Evolutionary conservation across 2,888 invertebrate species (phyloP).

Genomic region (Diarsia rubi): DNA sequence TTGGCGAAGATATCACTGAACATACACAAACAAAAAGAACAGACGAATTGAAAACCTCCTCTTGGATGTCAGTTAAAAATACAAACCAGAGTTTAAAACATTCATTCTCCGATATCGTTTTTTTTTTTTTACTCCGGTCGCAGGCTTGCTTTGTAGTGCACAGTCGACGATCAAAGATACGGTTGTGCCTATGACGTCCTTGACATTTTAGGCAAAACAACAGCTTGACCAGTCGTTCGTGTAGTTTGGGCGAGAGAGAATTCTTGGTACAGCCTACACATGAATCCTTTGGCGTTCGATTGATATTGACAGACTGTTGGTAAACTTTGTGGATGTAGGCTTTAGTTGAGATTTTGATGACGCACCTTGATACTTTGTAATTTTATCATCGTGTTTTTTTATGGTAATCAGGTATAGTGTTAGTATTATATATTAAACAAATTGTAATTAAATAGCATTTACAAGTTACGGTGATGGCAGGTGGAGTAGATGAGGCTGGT

Average conservation of each 20-base stretch:
- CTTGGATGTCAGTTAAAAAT: background rate
- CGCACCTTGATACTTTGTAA: background rate
- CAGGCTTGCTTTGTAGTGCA: constrained; percentile 39
- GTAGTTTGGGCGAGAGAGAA: background rate
- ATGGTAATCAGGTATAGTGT: background rate
- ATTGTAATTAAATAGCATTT: background rate
- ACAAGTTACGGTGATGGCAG: too few species aligned
- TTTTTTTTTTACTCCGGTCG: constrained; percentile 1
- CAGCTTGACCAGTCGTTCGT: background rate
- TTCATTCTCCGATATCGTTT: background rate
- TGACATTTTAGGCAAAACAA: constrained; percentile 49
- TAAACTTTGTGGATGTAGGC: background rate
- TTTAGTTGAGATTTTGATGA: background rate
- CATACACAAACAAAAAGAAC: background rate
- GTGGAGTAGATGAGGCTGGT: too few species aligned
- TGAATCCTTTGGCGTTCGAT: background rate
- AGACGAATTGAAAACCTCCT: background rate
- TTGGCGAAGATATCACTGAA: too few species aligned
- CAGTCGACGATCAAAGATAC: constrained; percentile 27
- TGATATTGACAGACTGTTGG: background rate
- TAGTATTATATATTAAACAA: background rate
- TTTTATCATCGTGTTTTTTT: background rate
- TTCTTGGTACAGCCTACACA: background rate
- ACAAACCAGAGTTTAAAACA: background rate
- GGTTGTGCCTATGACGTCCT: constrained; percentile 35